Conservation (phyloP, 2,888 invertebrate species). For the Microdon myrmicae region DNA sequence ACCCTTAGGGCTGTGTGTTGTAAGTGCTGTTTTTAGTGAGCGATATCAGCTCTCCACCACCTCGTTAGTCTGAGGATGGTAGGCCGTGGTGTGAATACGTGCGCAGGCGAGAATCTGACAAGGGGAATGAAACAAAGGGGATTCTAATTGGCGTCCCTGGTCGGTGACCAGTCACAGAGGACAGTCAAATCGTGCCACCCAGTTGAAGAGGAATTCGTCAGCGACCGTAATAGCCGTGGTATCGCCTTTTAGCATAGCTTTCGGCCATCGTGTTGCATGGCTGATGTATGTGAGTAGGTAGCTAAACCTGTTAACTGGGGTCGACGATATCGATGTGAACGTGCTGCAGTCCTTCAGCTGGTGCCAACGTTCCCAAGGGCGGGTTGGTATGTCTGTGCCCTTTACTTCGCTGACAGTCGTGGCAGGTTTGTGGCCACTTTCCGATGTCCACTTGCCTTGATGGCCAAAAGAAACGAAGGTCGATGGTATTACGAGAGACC, state of each 20-base stretch:
- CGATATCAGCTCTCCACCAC: conserved; percentile 55
- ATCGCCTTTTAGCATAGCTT: too few relatives aligned
- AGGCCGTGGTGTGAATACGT: conserved; percentile 56
- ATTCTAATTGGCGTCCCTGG: too few relatives aligned
- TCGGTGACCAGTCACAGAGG: too few relatives aligned
- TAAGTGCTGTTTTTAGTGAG: too few relatives aligned
- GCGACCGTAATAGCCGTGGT: too few relatives aligned
- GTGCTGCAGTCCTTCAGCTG: conserved; percentile 56
- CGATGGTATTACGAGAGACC: too few relatives aligned
- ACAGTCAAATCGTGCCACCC: too few relatives aligned
- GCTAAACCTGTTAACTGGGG: conserved; percentile 53
- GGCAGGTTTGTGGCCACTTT: conserved; percentile 4
- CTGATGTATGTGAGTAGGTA: conserved; percentile 56
- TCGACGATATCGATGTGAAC: conserved; percentile 63
- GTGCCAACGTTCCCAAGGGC: conserved; percentile 3
- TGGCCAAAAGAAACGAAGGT: conserved; percentile 47
- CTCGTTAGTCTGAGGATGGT: conserved; percentile 63
- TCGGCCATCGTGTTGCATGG: too few relatives aligned
- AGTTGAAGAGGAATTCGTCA: too few relatives aligned
- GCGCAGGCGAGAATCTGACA: too few relatives aligned
- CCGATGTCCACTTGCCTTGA: conserved; percentile 27
- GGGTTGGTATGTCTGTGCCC: conserved; percentile 2
- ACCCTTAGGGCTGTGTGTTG: conserved; percentile 22
- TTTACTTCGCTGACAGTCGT: conserved; percentile 2
- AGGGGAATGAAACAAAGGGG: too few relatives aligned